phyloP scores from a whole-genome alignment of 2,113 vertebrate genomes.

The Hystrix brachyura region DNA sequence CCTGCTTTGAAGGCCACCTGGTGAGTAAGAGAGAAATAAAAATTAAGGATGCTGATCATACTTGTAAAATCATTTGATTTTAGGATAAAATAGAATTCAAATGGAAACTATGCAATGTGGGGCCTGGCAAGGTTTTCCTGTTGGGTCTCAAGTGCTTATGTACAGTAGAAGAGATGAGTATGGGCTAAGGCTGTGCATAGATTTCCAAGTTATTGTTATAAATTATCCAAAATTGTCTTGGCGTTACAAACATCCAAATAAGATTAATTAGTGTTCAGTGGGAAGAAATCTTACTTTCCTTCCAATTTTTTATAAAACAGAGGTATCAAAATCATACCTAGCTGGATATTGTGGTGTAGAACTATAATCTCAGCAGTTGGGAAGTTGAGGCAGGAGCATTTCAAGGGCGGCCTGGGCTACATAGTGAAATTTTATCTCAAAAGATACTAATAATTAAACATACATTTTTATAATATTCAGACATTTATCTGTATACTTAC shows the following conservation, averaged over 20 bases:
- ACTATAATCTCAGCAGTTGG: neutral
- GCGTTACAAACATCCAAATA: neutral
- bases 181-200: neutral
- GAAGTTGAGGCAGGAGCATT: neutral
- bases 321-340: neutral
- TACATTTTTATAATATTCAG: neutral
- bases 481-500: neutral
- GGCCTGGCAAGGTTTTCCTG: neutral
- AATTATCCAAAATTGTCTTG: neutral
- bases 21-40: neutral
- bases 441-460: neutral
- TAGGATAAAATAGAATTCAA: neutral
- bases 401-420: neutral
- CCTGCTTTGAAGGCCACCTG: neutral
- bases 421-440: neutral
- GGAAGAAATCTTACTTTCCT: neutral
- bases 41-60: neutral
- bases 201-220: neutral
- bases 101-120: neutral
- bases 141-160: accelerated
- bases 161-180: neutral
- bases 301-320: neutral
- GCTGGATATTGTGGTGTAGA: too few relatives aligned
- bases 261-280: neutral
- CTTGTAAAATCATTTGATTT: neutral